phyloP scores from a whole-genome alignment of 2,888 invertebrate genomes.

The Ophioninae sp. region DNA sequence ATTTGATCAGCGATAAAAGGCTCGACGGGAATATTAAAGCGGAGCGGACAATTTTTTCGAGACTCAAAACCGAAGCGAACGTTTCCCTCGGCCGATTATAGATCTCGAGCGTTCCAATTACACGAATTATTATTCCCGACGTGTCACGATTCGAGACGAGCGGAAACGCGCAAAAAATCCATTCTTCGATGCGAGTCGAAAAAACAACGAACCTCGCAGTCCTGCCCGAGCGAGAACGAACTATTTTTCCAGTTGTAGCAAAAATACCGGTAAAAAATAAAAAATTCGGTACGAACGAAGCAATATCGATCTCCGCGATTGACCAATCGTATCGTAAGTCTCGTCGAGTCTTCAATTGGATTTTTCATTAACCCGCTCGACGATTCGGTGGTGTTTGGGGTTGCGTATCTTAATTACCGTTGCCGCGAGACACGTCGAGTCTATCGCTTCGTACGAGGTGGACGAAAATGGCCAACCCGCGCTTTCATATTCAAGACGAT shows the following conservation, averaged over 20 bases:
- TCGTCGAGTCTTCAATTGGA: slow-evolving; percentile 45
- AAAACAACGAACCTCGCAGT: no score
- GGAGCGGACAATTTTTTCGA: no score
- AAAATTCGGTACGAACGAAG: background rate
- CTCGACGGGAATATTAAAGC: no score
- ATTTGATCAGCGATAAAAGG: no score
- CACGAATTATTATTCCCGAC: no score
- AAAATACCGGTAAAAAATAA: background rate
- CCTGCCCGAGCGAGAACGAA: background rate
- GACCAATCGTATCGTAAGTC: slow-evolving; percentile 13
- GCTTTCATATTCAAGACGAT: background rate
- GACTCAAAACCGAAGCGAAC: no score
- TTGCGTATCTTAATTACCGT: slow-evolving; percentile 30
- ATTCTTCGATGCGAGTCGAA: background rate
- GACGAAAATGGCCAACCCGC: background rate
- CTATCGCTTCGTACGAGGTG: background rate
- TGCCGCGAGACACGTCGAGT: background rate
- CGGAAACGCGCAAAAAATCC: background rate
- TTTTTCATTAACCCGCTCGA: slow-evolving; percentile 53
- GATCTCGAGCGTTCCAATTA: no score
- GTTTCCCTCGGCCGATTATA: background rate
- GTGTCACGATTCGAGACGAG: background rate
- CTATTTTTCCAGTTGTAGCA: background rate
- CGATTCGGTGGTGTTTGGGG: slow-evolving; percentile 28
- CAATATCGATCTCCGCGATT: slow-evolving; percentile 22